Evolutionary conservation across 2,888 invertebrate genomes (phyloP).

Genomic region (Allygus modestus): DNA sequence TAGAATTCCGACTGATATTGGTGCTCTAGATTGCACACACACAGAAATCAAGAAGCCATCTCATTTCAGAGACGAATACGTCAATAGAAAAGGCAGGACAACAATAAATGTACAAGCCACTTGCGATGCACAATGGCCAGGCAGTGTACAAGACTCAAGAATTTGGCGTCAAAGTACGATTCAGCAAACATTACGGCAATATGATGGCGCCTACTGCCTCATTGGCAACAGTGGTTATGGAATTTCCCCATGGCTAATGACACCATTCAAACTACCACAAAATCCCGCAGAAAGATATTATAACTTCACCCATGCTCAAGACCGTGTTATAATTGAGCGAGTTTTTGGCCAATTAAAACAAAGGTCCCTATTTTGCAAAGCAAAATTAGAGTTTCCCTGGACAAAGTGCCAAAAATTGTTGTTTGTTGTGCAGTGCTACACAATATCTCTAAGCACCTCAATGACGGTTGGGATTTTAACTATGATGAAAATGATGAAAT

Average conservation of each 20-base stretch:
- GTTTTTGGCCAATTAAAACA: slow-evolving; percentile 42
- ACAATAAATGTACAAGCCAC: slow-evolving; percentile 41
- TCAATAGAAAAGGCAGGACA: slow-evolving; percentile 37
- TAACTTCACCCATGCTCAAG: slow-evolving; percentile 50
- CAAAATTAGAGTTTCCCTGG: slow-evolving; percentile 38
- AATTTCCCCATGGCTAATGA: too few relatives aligned
- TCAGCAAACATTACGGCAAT: slow-evolving; percentile 1
- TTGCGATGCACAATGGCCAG: slow-evolving; percentile 51
- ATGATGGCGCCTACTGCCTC: slow-evolving; percentile 36
- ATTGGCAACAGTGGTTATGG: slow-evolving; percentile 33
- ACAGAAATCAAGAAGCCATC: slow-evolving; percentile 34
- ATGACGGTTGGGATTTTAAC: slow-evolving; percentile 8
- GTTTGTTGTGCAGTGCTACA: slow-evolving; percentile 29
- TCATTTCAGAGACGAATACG: slow-evolving; percentile 40
- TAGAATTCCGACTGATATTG: slow-evolving; percentile 42
- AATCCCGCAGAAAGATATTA: slow-evolving; percentile 26
- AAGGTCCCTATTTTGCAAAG: slow-evolving; percentile 10
- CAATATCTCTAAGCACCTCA: neutral
- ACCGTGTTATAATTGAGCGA: slow-evolving; percentile 20
- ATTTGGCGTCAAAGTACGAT: slow-evolving; percentile 31
- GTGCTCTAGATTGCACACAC: slow-evolving; percentile 53
- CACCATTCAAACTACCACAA: slow-evolving; percentile 5
- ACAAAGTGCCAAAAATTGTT: slow-evolving; percentile 24
- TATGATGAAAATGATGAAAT: neutral
- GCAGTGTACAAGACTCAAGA: slow-evolving; percentile 43